Evolutionary conservation across 2,797 vertebrate genomes (phyloP), one percentile per base, ranked within the genome.

Genomic region (Margarornis squamiger): DNA sequence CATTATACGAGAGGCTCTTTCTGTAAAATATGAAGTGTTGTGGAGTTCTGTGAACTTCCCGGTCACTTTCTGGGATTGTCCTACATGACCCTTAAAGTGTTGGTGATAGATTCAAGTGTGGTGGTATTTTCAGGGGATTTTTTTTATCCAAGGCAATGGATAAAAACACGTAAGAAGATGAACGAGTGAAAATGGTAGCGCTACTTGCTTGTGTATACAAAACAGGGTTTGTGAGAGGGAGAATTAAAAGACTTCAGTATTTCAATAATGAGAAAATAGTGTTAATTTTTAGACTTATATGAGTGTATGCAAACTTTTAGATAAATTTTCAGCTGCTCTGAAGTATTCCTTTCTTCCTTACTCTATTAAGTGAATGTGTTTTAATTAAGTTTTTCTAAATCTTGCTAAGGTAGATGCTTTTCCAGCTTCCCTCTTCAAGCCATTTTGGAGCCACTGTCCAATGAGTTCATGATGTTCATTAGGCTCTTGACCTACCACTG

Each of bases 101-200:
- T 94, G 59, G 43, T 59, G 86, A 92, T 79, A 62, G 79, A 90
- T 85, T 93, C 58, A 77, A 66, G 86, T 41, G 55, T 46, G 74
- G 38, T 79, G 59, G 57, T 9, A 12, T 85, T 90, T 90, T 72
- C 46, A 63, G 72, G 34, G 36, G 5, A 14, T 16, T 27, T 12
- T 20, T 24, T 29, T 22, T 24, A 4, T 45, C 34, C 73, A 59
- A 76, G 90, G 73, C 34, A 48, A 16, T 46, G 49, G 13, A 12
- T 88, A 59, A 89, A 90, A 89, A 76, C 36, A 66, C 12, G 29
- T 68, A 61, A 74, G 80, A 71, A 30, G 54, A 70, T 55, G 32
- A 83, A 23, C 41, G 70, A 51, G 54, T 52, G 36, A 15, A 43
- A 55, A 45, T 59, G 39, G 30, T 59, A 54, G 10, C 10, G 20